Evolutionary conservation across 2,113 vertebrate genomes (phyloP).

Genomic region (Crotalus helleri): DNA sequence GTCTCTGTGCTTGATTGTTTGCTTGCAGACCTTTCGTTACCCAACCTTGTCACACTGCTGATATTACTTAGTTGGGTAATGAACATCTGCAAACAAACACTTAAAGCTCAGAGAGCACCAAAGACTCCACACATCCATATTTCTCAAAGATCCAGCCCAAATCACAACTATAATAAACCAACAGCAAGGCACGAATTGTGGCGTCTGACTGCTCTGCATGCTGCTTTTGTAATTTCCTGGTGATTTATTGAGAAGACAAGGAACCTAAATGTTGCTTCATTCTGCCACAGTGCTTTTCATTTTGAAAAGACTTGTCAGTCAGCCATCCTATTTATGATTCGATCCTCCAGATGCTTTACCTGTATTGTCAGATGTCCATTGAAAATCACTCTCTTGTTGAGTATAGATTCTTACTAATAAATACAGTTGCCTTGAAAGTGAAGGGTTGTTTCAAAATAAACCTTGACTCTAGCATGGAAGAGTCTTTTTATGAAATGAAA

Average conservation of each 20-base stretch:
- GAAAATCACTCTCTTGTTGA: conserved; percentile 43
- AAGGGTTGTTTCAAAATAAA: conserved; percentile 51
- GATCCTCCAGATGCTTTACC: conserved; percentile 20
- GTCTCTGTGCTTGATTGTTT: background rate
- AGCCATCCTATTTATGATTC: conserved; percentile 41
- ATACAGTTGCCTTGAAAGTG: conserved; percentile 45
- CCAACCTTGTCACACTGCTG: background rate
- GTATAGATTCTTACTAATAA: conserved; percentile 41
- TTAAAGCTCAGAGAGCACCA: background rate
- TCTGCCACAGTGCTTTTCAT: conserved; percentile 28
- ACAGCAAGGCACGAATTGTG: conserved; percentile 31
- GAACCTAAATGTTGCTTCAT: conserved; percentile 30
- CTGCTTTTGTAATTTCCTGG: conserved; percentile 12
- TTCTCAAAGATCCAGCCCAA: conserved; percentile 23
- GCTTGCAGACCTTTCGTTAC: background rate
- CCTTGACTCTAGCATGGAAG: conserved; percentile 45
- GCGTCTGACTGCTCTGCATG: conserved; percentile 27
- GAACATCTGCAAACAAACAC: background rate
- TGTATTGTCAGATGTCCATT: conserved; percentile 38
- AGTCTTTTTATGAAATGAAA: conserved; percentile 26
- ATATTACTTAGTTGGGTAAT: background rate
- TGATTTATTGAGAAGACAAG: conserved; percentile 47
- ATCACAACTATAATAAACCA: conserved; percentile 11
- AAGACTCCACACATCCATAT: background rate
- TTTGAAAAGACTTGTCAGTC: conserved; percentile 39